Percentiles rank a stretch among this genome's conserved stretches.
These are phyloP conservation scores for Anoura caudifer DNA, from an alignment of 2,113 vertebrate species.

Conservation along the genomic window DNA sequence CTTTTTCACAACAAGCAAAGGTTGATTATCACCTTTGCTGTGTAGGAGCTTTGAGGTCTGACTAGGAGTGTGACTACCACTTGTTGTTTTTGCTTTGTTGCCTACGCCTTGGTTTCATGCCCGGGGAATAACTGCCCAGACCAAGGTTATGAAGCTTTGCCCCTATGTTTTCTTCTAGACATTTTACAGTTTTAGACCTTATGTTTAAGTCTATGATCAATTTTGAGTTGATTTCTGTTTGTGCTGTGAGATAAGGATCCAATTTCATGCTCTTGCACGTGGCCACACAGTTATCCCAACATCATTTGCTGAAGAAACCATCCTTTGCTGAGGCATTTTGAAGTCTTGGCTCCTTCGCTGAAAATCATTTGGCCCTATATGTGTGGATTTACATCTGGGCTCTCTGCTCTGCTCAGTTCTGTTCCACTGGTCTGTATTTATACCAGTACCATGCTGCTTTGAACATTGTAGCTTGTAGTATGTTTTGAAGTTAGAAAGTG, in stretches of 20 bases:
- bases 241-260: not conserved
- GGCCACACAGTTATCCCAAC: too few relatives aligned
- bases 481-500: not conserved
- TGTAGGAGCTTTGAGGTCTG: not conserved
- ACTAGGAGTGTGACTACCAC: not conserved
- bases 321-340: not conserved
- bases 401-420: not conserved
- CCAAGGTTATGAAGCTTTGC: not conserved
- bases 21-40: not conserved
- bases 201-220: not conserved
- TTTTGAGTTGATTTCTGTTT: not conserved
- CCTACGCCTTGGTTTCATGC: not conserved
- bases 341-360: not conserved
- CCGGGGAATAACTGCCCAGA: not conserved
- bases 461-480: not conserved
- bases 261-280: not conserved
- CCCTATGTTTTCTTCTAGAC: not conserved
- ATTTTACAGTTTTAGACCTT: not conserved
- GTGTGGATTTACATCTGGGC: not conserved
- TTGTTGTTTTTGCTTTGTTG: not conserved
- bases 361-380: not conserved
- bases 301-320: too few relatives aligned
- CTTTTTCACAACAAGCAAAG: not conserved
- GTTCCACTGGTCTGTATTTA: not conserved
- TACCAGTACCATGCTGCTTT: not conserved